Evolutionary conservation across 1,140 invertebrate species (phyloP).

Genomic region (Drosophila santomea): DNA sequence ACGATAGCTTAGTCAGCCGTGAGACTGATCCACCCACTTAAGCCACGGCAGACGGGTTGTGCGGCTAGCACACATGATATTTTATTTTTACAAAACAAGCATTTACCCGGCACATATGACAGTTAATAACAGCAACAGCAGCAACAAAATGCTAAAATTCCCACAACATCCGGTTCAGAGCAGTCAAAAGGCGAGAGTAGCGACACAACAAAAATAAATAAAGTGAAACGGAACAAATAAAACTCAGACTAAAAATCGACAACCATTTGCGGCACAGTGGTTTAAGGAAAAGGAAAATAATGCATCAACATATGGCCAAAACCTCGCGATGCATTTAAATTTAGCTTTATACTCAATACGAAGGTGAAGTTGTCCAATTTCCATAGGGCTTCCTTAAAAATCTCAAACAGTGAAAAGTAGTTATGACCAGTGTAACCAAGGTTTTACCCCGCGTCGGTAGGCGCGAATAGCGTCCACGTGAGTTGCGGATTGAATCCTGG

Average conservation of each 20-base stretch:
- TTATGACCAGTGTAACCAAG: background rate
- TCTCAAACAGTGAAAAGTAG: background rate
- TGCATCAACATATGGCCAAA: background rate
- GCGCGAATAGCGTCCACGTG: conserved; percentile 49
- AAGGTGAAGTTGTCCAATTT: no score
- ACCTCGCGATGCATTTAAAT: background rate
- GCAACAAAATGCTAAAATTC: conserved; percentile 75
- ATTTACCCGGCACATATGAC: conserved; percentile 76
- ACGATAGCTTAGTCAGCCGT: conserved; percentile 69
- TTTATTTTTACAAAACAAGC: conserved; percentile 83
- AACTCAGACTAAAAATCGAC: conserved; percentile 34
- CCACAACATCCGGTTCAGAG: conserved; percentile 79
- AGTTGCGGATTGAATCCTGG: conserved; percentile 58
- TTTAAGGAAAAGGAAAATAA: background rate
- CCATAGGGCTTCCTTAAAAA: no score
- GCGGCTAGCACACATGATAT: conserved; percentile 68
- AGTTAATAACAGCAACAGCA: conserved; percentile 68
- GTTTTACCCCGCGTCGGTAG: conserved; percentile 40
- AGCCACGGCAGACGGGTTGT: conserved; percentile 1
- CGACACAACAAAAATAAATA: conserved; percentile 49
- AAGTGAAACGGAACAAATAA: conserved; percentile 76
- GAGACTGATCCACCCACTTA: conserved; percentile 28
- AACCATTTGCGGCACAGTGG: conserved; percentile 52
- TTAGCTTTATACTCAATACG: no score
- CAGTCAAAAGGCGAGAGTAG: conserved; percentile 47